These are phyloP conservation scores for Ichneumoninae sp. DNA, from an alignment of 2,888 invertebrate genomes.

Conservation along the genomic window DNA sequence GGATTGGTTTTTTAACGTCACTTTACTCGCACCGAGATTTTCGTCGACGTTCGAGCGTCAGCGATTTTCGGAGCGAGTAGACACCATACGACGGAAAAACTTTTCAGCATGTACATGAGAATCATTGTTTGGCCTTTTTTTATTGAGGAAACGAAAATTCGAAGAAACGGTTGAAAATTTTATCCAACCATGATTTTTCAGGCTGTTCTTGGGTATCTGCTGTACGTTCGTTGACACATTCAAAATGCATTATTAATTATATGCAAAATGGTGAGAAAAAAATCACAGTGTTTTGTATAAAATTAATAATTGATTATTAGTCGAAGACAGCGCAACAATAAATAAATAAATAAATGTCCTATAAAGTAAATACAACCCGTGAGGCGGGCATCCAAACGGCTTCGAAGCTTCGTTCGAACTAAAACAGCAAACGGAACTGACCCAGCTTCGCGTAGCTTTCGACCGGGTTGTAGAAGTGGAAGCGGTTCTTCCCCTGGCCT, in stretches of 20 bases:
- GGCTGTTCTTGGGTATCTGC: not conserved
- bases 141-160: not conserved
- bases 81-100: not conserved
- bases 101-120: not conserved
- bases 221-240: not conserved
- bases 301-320: not conserved
- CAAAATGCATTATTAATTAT: not conserved
- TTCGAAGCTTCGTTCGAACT: conserved; percentile 73
- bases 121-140: not conserved
- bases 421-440: conserved; percentile 72
- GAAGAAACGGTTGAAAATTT: not conserved
- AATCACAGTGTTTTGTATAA: not conserved
- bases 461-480: conserved; percentile 15
- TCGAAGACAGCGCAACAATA: not conserved
- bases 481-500: conserved; percentile 70
- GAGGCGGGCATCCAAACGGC: conserved; percentile 65
- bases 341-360: not conserved
- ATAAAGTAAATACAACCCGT: not conserved
- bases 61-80: no score
- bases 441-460: conserved; percentile 70
- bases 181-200: not conserved
- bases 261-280: not conserved
- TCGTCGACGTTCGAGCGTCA: not conserved
- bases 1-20: not conserved
- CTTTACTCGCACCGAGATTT: not conserved